Conservation (phyloP, 2,797 vertebrate species). For the Astyanax mexicanus region DNA sequence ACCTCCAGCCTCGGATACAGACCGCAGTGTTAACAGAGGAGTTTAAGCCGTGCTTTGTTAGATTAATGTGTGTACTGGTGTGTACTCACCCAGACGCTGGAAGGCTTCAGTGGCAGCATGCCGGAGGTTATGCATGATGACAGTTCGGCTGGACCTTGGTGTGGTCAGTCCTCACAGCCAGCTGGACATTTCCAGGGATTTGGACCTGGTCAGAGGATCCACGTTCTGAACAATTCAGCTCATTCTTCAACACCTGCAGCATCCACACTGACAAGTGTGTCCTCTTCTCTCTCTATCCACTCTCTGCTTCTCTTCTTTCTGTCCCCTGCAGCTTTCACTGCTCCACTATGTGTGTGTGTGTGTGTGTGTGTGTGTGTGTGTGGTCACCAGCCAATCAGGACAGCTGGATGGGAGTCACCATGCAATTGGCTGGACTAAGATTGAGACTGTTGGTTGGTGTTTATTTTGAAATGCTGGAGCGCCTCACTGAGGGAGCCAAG, state of each 20-base stretch:
- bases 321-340: slow-evolving; percentile 51
- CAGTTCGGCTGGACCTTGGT: slow-evolving; percentile 24
- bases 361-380: slow-evolving; percentile 34
- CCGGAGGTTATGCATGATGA: slow-evolving; percentile 73
- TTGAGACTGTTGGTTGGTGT: slow-evolving; percentile 47
- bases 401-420: slow-evolving; percentile 41
- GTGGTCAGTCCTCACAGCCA: slow-evolving; percentile 33
- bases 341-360: slow-evolving; percentile 20
- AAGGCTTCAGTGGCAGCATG: slow-evolving; percentile 75
- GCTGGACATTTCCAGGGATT: slow-evolving; percentile 37
- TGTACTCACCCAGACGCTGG: slow-evolving; percentile 72
- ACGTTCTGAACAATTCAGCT: slow-evolving; percentile 31
- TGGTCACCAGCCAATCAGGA: slow-evolving; percentile 62
- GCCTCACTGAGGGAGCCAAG: slow-evolving; percentile 29
- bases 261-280: slow-evolving; percentile 39
- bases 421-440: slow-evolving; percentile 57
- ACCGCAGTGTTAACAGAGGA: neutral
- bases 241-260: slow-evolving; percentile 23
- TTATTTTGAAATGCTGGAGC: slow-evolving; percentile 60
- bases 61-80: slow-evolving; percentile 1
- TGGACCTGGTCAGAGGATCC: slow-evolving; percentile 21
- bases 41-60: neutral
- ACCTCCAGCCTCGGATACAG: neutral
- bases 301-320: slow-evolving; percentile 29
- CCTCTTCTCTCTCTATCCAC: slow-evolving; percentile 22